These are phyloP conservation scores for Sebastes steindachneri DNA, from an alignment of 2,797 vertebrate genomes.

Conservation along the genomic window DNA sequence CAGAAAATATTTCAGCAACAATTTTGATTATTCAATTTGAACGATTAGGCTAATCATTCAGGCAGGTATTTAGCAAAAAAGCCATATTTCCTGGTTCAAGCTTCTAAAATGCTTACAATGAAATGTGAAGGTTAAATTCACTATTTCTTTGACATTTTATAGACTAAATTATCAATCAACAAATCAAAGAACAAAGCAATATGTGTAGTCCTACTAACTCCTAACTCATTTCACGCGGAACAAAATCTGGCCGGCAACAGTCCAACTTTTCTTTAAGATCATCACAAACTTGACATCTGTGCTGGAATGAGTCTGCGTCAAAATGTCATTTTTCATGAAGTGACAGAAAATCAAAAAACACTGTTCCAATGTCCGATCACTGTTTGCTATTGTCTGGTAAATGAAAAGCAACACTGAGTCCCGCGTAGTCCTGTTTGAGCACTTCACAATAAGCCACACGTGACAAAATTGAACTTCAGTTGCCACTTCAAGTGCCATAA, in stretches of 20 bases:
- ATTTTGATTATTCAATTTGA: neutral
- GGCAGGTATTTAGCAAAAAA: neutral
- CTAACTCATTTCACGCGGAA: neutral
- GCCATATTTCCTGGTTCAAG: neutral
- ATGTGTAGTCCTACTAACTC: neutral
- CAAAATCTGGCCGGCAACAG: neutral
- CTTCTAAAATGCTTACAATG: neutral
- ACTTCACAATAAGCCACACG: slow-evolving; percentile 55
- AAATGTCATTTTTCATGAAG: neutral
- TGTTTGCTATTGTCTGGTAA: neutral
- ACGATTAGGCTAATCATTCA: too few species aligned
- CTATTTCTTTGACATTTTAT: neutral
- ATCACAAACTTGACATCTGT: neutral
- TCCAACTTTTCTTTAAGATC: neutral
- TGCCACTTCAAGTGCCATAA: slow-evolving; percentile 54
- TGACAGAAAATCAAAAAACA: neutral
- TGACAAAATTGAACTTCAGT: slow-evolving; percentile 66
- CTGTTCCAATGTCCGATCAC: neutral
- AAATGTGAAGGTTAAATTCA: neutral
- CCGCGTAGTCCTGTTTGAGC: neutral
- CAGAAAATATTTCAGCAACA: neutral
- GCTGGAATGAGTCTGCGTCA: neutral
- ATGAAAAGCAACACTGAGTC: slow-evolving; percentile 4
- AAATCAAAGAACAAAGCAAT: neutral
- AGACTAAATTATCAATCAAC: neutral